phyloP scores from a whole-genome alignment of 2,888 invertebrate genomes.

The Zaprionus bogoriensis region DNA sequence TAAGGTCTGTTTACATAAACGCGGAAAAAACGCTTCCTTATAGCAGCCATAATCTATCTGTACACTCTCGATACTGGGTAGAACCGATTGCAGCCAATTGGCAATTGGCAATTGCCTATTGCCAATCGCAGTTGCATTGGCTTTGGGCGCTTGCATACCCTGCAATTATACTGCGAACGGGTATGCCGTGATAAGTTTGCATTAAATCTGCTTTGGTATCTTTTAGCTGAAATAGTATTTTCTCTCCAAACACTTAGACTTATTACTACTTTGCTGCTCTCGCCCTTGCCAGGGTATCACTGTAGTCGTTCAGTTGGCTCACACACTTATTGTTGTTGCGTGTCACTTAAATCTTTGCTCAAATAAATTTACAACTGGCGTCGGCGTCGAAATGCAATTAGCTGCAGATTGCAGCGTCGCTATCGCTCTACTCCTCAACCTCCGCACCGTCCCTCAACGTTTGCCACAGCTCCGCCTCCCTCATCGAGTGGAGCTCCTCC shows the following conservation, averaged over 20 bases:
- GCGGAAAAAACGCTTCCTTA: constrained; percentile 62
- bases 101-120: constrained; percentile 26
- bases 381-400: constrained; percentile 62
- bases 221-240: no score
- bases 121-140: constrained; percentile 6
- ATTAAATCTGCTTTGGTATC: neutral
- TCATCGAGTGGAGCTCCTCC: neutral
- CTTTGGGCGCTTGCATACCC: constrained; percentile 14
- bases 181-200: neutral
- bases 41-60: constrained; percentile 66
- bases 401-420: constrained; percentile 49
- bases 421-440: constrained; percentile 21
- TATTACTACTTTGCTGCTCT: neutral
- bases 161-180: neutral
- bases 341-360: constrained; percentile 50
- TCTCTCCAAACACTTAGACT: no score
- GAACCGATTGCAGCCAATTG: constrained; percentile 50
- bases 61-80: constrained; percentile 34
- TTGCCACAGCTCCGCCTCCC: constrained; percentile 1
- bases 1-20: constrained; percentile 60
- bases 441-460: neutral
- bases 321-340: constrained; percentile 1
- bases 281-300: constrained; percentile 9
- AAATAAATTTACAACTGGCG: constrained; percentile 59
- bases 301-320: neutral